Base-by-base conservation (phyloP, 1,140 invertebrate genomes). In the Bombyx mandarina region DNA sequence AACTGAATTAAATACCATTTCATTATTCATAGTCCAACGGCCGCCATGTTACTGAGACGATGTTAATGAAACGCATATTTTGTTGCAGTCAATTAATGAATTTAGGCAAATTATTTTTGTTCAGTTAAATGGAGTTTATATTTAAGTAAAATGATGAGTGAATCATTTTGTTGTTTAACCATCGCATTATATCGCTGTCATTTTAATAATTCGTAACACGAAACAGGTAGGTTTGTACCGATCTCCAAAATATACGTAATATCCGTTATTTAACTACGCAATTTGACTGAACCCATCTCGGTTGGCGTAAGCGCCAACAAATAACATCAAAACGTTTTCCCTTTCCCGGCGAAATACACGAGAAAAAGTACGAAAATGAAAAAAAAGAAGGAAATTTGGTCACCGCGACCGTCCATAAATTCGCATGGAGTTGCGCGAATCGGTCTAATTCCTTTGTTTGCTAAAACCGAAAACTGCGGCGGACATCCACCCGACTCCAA, bases 381-480 rank as follows among this genome's bases (percentile, higher is more conserved):
- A 71, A 68, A 69, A 66, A 69, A 69, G 12, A 18, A 18, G 12
- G 67, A 77, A 75, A 71, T 68, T 78, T 76, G 74, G 72, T 75
- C 72, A 73, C 60, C 60, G 67, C 69, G 65, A 63, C 66, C 66
- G 61, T 66, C 65, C 67, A 77, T 81, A 81, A 81, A 79, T 81
- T 66, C 52, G 61, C 68, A 55, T 58, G 44, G 65, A 61, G 61
- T 62, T 62, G 69, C 65, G 68, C 68, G 67, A 65, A 71, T 18
- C 12, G 68, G 63, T 72, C 73, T 79, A 79, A 81, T 79, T 76
- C 76, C 75, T 81, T 81, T 81, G 78, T 81, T 78, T 78, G 74
- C 65, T 58, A 74, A 75, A 78, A 75, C 71, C 72, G 78, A 81
- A 75, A 75, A 75, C 70, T 72, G 74, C 57, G 59, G 61, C 62